A percentile compares a stretch with the other conserved stretches of the same genome.
These are phyloP conservation scores for Choreutis nemorana DNA, from an alignment of 2,888 invertebrate species.

Conservation along the genomic window DNA sequence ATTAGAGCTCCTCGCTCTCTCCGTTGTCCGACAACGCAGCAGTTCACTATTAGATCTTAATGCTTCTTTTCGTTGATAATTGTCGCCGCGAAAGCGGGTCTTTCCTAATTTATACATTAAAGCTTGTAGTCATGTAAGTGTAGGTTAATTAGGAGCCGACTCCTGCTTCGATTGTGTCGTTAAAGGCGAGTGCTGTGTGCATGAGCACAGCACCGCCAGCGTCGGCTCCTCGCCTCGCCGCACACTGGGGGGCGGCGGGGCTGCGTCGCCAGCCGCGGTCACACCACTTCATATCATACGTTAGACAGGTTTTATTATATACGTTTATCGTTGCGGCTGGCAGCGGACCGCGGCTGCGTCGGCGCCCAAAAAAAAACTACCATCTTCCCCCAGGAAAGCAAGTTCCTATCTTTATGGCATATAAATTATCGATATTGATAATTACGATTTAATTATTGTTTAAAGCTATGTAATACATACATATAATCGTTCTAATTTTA, in stretches of 20 bases:
- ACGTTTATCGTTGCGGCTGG: conserved; percentile 58
- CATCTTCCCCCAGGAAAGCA: conserved; percentile 68
- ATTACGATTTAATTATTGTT: conserved; percentile 69
- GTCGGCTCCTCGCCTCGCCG: conserved; percentile 44
- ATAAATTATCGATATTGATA: conserved; percentile 69
- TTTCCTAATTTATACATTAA: conserved; percentile 63
- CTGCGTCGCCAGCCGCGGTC: conserved; percentile 42
- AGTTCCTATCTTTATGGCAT: conserved; percentile 70
- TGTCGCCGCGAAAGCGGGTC: conserved; percentile 48
- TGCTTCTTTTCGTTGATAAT: conserved; percentile 62
- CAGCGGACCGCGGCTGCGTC: conserved; percentile 47
- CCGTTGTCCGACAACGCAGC: conserved; percentile 66
- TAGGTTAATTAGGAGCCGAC: conserved; percentile 53
- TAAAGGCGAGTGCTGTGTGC: too few relatives aligned
- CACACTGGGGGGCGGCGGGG: conserved; percentile 61
- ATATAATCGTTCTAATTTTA: conserved; percentile 69
- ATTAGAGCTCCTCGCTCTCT: conserved; percentile 58
- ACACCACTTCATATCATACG: conserved; percentile 64
- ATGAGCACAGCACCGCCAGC: conserved; percentile 12
- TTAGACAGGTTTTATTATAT: conserved; percentile 65
- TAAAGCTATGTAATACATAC: conserved; percentile 69
- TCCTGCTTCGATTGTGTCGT: too few relatives aligned
- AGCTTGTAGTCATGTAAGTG: conserved; percentile 60
- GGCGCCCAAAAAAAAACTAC: conserved; percentile 44
- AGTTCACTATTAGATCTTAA: conserved; percentile 67